Conservation (phyloP, 2,797 vertebrate genomes). For the Acrossocheilus wenchowensis region DNA sequence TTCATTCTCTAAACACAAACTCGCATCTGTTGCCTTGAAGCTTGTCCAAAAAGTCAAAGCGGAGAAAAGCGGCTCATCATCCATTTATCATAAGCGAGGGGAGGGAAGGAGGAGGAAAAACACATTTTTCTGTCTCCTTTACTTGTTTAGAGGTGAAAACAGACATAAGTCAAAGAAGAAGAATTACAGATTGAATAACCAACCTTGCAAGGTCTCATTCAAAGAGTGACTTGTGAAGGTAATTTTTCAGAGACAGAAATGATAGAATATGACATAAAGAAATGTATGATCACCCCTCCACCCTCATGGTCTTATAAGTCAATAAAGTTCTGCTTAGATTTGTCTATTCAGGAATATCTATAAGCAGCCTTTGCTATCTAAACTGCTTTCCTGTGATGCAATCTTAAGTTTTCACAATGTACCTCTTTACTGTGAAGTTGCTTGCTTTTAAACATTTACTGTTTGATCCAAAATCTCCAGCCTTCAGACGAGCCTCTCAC, state of each 20-base stretch:
- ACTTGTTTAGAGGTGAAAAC: conserved; percentile 39
- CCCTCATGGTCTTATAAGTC: background rate
- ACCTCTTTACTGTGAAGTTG: too few relatives aligned
- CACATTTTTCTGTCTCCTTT: conserved; percentile 28
- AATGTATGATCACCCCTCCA: background rate
- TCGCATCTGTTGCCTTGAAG: conserved; percentile 49
- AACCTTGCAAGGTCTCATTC: background rate
- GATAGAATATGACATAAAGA: background rate
- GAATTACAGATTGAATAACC: conserved; percentile 1
- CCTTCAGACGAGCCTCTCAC: background rate
- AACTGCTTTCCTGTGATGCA: background rate
- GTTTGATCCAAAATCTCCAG: background rate
- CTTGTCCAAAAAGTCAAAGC: conserved; percentile 31
- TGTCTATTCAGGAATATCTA: background rate
- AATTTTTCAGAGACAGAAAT: background rate
- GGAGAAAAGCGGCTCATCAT: conserved; percentile 33
- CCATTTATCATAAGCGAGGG: conserved; percentile 43
- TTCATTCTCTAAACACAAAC: conserved; percentile 51
- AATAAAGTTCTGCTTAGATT: background rate
- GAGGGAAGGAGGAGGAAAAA: conserved; percentile 18
- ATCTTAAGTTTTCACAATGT: background rate
- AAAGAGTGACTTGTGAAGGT: background rate
- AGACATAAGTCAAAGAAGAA: conserved; percentile 27
- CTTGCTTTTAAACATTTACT: background rate
- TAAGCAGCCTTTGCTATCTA: background rate